Evolutionary conservation across 1,140 invertebrate species (phyloP).

Genomic region (Calycopis cecrops): DNA sequence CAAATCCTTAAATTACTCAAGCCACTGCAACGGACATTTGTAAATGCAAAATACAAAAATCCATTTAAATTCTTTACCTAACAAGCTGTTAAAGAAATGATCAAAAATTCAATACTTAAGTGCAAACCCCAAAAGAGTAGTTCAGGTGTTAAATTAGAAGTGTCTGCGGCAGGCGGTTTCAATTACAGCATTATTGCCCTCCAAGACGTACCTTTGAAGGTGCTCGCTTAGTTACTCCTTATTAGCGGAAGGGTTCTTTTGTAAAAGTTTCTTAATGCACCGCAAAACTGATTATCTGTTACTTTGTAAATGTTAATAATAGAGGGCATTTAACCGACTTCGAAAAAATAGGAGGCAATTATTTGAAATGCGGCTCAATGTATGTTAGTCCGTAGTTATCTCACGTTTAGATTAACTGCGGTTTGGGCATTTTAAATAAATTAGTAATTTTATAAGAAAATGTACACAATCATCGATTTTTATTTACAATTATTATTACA

Average conservation of each 20-base stretch:
- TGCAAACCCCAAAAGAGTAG: constrained; percentile 45
- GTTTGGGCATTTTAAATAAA: too few species aligned
- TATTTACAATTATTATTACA: too few species aligned
- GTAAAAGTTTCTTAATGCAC: constrained; percentile 2
- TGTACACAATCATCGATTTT: too few species aligned
- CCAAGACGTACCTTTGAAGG: constrained; percentile 39
- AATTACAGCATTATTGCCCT: constrained; percentile 55
- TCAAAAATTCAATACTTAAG: constrained; percentile 59
- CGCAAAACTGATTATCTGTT: not conserved
- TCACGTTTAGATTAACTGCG: too few species aligned
- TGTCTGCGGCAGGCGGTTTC: constrained; percentile 53
- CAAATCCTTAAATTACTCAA: too few species aligned
- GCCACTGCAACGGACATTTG: too few species aligned
- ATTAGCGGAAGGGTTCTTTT: constrained; percentile 12
- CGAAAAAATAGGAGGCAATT: too few species aligned
- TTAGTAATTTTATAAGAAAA: too few species aligned
- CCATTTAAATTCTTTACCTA: constrained; percentile 13
- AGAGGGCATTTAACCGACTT: too few species aligned
- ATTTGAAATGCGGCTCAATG: too few species aligned
- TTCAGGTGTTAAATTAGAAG: constrained; percentile 64
- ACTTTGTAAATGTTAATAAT: too few species aligned
- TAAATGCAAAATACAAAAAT: not conserved
- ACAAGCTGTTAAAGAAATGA: constrained; percentile 25
- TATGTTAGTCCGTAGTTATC: too few species aligned
- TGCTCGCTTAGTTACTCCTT: constrained; percentile 28